Evolutionary conservation across 2,797 vertebrate genomes (phyloP).

Genomic region (Falco rusticolus): DNA sequence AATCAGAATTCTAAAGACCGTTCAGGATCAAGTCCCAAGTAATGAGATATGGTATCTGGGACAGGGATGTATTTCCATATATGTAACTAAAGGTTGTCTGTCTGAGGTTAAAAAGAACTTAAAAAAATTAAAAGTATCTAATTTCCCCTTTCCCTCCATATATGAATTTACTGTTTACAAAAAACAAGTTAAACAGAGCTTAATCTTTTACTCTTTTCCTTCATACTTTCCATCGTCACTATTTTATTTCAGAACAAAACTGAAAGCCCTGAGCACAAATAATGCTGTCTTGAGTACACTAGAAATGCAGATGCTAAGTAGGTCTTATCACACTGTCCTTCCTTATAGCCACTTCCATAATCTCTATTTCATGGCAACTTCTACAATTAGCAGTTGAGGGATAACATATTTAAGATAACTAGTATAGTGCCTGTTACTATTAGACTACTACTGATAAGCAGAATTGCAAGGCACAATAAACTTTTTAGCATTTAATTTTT

Average conservation of each 20-base stretch:
- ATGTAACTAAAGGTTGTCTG: background rate
- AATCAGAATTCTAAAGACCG: background rate
- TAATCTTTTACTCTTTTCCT: background rate
- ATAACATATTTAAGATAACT: background rate
- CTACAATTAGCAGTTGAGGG: background rate
- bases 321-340: background rate
- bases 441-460: background rate
- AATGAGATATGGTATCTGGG: background rate
- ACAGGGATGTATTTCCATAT: background rate
- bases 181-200: background rate
- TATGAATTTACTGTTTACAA: background rate
- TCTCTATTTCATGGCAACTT: background rate
- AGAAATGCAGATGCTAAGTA: background rate
- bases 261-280: background rate
- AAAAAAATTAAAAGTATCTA: background rate
- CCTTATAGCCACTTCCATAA: background rate
- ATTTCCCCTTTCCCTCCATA: background rate
- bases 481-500: background rate
- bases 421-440: background rate
- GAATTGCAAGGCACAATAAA: background rate
- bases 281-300: background rate
- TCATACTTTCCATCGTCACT: background rate
- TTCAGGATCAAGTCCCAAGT: background rate
- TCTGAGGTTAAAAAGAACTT: background rate
- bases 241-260: background rate